Base-by-base conservation (phyloP, 2,113 vertebrate species). In the Alligator mississippiensis region DNA sequence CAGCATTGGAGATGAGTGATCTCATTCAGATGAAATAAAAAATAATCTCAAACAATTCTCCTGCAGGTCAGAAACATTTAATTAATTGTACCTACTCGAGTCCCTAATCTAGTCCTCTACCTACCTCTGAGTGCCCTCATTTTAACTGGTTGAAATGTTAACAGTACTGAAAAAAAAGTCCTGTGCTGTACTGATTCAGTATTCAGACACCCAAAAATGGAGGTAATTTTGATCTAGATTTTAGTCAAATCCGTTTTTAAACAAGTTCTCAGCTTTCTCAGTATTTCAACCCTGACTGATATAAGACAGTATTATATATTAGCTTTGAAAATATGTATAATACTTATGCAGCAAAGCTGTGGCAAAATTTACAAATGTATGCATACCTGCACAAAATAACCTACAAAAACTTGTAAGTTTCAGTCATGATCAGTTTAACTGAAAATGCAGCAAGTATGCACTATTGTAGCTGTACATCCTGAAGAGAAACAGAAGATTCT, bases 181-280 rank as follows among this genome's bases (percentile, higher is more conserved):
- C 38, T 38, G 24, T 21, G 76, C 25, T 54, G 19, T 76, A 84
- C 88, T 86, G 61, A 1, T 58, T 85, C 6, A 2, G 16, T 70
- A 74, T 86, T 19, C 34, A 61, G 18, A 74, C 84, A 13, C 76
- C 85, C 63, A 79, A 57, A 38, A 38, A 72, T 54, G 47, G 54
- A 54, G 2, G 79, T 86, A 84, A 21, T 82, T 82, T n/a, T 85
- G 68, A 74, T 62, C 58, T 80, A 68, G 76, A 28, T 63, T 7
- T 38, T 4, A 25, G 8, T 63, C 72, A 11, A 38, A 1, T 90
- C 74, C 93, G 62, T 77, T 94, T 93, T 80, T 90, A 74, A 92
- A n/a, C 57, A 27, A 38, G 38, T 6, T 38, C 38, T 38, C 38
- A 38, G 38, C 38, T 38, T 38, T 6, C 38, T 38, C 38, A 38